phyloP scores from a whole-genome alignment of 1,140 invertebrate genomes.

The Episyrphus balteatus region DNA sequence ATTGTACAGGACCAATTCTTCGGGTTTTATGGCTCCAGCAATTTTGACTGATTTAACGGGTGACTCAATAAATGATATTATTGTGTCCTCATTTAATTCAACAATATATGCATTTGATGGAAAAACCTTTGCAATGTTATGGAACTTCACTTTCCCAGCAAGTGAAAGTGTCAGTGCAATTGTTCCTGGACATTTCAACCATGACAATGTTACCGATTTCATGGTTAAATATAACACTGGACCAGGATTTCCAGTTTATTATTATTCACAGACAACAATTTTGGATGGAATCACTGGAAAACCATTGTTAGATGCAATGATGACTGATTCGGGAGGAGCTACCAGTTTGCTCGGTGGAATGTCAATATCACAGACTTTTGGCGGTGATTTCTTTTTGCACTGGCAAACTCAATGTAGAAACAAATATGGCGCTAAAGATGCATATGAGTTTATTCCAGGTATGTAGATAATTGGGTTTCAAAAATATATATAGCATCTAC shows the following conservation, averaged over 20 bases:
- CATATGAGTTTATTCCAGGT: slow-evolving; percentile 46
- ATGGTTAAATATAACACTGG: slow-evolving; percentile 69
- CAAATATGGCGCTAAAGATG: slow-evolving; percentile 48
- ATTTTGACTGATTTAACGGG: slow-evolving; percentile 63
- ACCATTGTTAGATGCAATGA: slow-evolving; percentile 47
- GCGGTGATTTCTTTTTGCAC: slow-evolving; percentile 34
- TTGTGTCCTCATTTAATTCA: slow-evolving; percentile 60
- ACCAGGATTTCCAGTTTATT: slow-evolving; percentile 63
- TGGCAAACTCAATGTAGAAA: slow-evolving; percentile 34
- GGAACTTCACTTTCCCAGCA: slow-evolving; percentile 58
- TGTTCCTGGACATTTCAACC: slow-evolving; percentile 69
- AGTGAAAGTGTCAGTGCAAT: slow-evolving; percentile 58
- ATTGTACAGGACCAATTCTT: slow-evolving; percentile 18
- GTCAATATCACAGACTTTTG: slow-evolving; percentile 32
- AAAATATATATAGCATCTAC: slow-evolving; percentile 32
- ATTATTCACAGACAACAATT: slow-evolving; percentile 59
- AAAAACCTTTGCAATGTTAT: slow-evolving; percentile 50
- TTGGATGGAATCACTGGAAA: slow-evolving; percentile 57
- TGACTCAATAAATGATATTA: slow-evolving; percentile 63
- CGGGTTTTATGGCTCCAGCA: slow-evolving; percentile 52
- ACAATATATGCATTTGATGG: slow-evolving; percentile 65
- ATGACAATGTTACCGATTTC: slow-evolving; percentile 71
- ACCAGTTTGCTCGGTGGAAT: slow-evolving; percentile 39
- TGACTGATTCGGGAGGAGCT: slow-evolving; percentile 55
- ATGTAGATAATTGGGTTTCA: slow-evolving; percentile 40